These are phyloP conservation scores for Hydropsyche betteni DNA, from an alignment of 2,888 invertebrate species.

Conservation along the genomic window DNA sequence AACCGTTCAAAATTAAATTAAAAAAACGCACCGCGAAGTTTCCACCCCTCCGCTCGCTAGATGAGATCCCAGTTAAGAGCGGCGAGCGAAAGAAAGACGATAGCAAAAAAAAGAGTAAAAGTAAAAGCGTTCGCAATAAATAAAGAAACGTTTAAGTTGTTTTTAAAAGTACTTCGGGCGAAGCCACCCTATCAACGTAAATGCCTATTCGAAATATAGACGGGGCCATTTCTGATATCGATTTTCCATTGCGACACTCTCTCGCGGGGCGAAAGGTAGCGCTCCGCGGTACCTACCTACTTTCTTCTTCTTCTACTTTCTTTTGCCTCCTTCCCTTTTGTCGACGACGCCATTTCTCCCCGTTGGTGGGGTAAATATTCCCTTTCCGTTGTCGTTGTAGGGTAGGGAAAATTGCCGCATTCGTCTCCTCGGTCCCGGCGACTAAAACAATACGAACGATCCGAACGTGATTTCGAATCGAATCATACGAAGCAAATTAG, in stretches of 20 bases:
- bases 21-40: not conserved
- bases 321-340: slow-evolving; percentile 1
- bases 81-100: not conserved
- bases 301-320: slow-evolving; percentile 24
- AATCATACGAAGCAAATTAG: too few relatives aligned
- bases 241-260: slow-evolving; percentile 50
- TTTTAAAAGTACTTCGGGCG: slow-evolving; percentile 50
- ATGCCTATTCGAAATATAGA: slow-evolving; percentile 52
- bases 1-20: slow-evolving; percentile 4
- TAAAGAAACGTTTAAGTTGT: slow-evolving; percentile 52
- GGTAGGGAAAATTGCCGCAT: slow-evolving; percentile 44
- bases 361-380: slow-evolving; percentile 20
- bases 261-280: slow-evolving; percentile 41
- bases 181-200: slow-evolving; percentile 48
- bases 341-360: slow-evolving; percentile 3
- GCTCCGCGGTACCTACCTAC: not conserved
- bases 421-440: slow-evolving; percentile 44
- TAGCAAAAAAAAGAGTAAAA: slow-evolving; percentile 38
- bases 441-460: slow-evolving; percentile 48
- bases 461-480: slow-evolving; percentile 8
- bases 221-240: slow-evolving; percentile 51
- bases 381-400: slow-evolving; percentile 28
- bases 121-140: slow-evolving; percentile 49
- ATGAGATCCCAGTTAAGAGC: slow-evolving; percentile 47
- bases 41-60: slow-evolving; percentile 38